Conservation (phyloP, 2,113 vertebrate genomes). For the Cacatua alba region DNA sequence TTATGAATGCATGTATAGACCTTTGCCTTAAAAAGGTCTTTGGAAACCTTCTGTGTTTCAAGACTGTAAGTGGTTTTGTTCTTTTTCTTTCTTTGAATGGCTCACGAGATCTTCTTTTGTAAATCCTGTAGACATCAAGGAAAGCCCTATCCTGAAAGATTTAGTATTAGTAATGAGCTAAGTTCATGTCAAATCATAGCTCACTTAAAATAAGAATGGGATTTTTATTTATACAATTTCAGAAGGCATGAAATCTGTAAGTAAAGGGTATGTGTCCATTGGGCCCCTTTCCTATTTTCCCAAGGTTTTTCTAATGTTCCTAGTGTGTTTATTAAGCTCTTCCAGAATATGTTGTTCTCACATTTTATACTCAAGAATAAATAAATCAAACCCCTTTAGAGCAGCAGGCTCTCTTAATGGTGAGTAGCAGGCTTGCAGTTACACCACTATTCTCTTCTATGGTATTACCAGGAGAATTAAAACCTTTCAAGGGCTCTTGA, state of each 20-base stretch:
- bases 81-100: not conserved
- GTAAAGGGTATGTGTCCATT: fast-evolving
- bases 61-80: not conserved
- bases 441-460: not conserved
- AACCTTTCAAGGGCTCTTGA: not conserved
- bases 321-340: not conserved
- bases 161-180: not conserved
- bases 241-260: not conserved
- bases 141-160: not conserved
- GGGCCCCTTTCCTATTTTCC: not conserved
- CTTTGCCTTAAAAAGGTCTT: not conserved
- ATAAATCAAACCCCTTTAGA: not conserved
- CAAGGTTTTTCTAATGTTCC: not conserved
- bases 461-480: not conserved
- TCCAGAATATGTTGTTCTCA: not conserved
- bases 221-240: not conserved
- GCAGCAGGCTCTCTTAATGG: not conserved
- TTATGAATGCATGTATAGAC: not conserved
- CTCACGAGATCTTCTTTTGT: not conserved
- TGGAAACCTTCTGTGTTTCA: not conserved
- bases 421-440: not conserved
- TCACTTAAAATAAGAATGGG: not conserved
- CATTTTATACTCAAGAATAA: not conserved
- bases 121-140: not conserved
- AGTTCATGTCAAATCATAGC: not conserved